Evolutionary conservation across 1,140 invertebrate genomes (phyloP), one percentile per base, ranked within the genome.

Genomic region (Drosophila elegans): DNA sequence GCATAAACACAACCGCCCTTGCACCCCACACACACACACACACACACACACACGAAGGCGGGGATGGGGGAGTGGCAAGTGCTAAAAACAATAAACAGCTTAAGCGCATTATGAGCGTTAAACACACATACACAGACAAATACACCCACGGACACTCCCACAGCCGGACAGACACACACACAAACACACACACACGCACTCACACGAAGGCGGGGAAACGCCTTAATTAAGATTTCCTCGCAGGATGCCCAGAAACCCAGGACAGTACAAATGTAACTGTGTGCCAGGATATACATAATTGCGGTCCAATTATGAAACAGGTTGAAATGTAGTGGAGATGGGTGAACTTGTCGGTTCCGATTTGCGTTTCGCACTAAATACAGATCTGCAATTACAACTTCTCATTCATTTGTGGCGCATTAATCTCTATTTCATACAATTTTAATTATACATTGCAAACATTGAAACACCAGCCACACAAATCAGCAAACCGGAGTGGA

Each of bases 41-140:
- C 53, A 42, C 39, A 51, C 36, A 54, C 29, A 38, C 29, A 38
- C 7, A 46, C 11, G 49, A 12, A 41, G 9, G 44, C 9, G 27
- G 42, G 10, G 41, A 45, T 45, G 46, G 48, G 44, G 21, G 42
- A 25, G 32, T 25, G 64, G 64, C 32, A 66, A 42, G 64, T 66
- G 69, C 57, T 53, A 67, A 78, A 81, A 67, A 81, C 67, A 71
- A 86, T 86, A 85, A 85, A 86, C 82, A 85, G 82, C 82, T 85
- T 85, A 71, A 85, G 68, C 62, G 74, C 55, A 77, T 77, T 76
- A 76, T 76, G 71, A 76, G 46, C 62, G 36, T 76, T 75, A 75
- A 77, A 32, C 54, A 75, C 54, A 55, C 49, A n/a, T n/a, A 46
- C 13, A 72, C 16, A 16, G 9, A 12, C 12, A 21, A 10, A 39